Base-by-base conservation (phyloP, 1,140 invertebrate genomes). In the Euglossa dilemma region DNA sequence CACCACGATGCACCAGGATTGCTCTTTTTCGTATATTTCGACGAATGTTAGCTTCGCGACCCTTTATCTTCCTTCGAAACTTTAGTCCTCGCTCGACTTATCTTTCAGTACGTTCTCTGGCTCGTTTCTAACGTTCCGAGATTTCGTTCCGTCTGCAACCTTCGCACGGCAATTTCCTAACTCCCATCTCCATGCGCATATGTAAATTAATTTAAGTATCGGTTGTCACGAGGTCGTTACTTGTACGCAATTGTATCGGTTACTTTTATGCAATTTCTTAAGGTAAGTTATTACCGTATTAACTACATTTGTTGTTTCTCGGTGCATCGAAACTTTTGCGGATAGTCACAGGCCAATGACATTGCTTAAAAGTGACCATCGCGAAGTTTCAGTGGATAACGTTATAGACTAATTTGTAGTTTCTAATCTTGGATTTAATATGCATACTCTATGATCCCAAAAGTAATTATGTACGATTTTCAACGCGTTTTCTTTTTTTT, bases 1-100 rank as follows among this genome's bases (percentile, higher is more conserved):
- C 81, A 54, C 83, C 77, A 70, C 87, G 84, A 88, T 81, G 85
- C 84, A 76, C 84, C 74, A 80, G 72, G 50, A 72, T 81, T 18
- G 66, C 20, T 72, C 47, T 72, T 80, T 72, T 80, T 80, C 11
- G 25, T 57, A 47, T 61, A 47, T n/a, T 61, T 20, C 25, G 11
- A 28, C 28, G 28, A 43, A 66, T 52, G 45, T 7, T n/a, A 64
- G 11, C 5, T 28, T 16, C 12, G 4, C 25, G 64, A 75, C 57
- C 45, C 66, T 80, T 72, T 20, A 75, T 66, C 67, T 67, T n/a
- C 56, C 23, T 78, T 25, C 6, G 47, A 45, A 64, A 78, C 16
- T 52, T 7, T 12, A 45, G 16, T 23, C 45, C 64, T 45, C 36
- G 63, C 45, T 14, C n/a, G 23, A 9, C 0, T 69, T n/a, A 18